A percentile compares a stretch with the other conserved stretches of the same genome.
Evolutionary conservation across 2,113 vertebrate species (phyloP).

Genomic region (Hiodon alosoides): DNA sequence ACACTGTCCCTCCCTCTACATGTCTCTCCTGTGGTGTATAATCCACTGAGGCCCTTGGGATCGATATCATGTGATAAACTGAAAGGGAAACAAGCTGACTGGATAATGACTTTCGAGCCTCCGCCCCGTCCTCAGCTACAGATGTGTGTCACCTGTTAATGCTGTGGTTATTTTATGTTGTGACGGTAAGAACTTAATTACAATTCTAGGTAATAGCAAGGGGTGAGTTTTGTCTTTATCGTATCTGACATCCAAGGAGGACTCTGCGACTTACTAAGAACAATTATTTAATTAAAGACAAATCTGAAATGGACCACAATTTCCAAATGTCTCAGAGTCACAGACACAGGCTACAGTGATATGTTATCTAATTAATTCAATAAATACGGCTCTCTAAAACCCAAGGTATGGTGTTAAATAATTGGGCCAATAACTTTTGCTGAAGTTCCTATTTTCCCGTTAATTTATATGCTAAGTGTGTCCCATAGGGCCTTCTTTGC

Average conservation of each 20-base stretch:
- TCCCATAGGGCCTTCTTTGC: slow-evolving; percentile 26
- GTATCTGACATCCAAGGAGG: neutral
- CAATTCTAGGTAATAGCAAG: neutral
- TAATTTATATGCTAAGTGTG: slow-evolving; percentile 38
- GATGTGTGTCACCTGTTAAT: too few relatives aligned
- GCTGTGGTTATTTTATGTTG: too few relatives aligned
- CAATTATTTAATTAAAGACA: slow-evolving; percentile 24
- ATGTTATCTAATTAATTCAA: slow-evolving; percentile 22
- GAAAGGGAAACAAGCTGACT: too few relatives aligned
- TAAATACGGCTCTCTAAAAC: slow-evolving; percentile 17
- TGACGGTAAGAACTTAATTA: neutral
- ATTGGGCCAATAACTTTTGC: slow-evolving; percentile 13
- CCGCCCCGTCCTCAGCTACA: too few relatives aligned
- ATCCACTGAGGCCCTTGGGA: too few relatives aligned
- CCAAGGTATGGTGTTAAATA: slow-evolving; percentile 25
- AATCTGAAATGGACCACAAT: slow-evolving; percentile 11
- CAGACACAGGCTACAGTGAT: neutral
- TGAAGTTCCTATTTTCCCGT: slow-evolving; percentile 17
- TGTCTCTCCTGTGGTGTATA: too few relatives aligned
- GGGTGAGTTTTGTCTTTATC: neutral
- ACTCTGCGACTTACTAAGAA: neutral
- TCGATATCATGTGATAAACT: too few relatives aligned
- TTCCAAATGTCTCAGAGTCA: slow-evolving; percentile 1
- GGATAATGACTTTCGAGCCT: too few relatives aligned
- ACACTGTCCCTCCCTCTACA: too few relatives aligned